Evolutionary conservation across 2,888 invertebrate genomes (phyloP).

Genomic region (Phortica okadai): DNA sequence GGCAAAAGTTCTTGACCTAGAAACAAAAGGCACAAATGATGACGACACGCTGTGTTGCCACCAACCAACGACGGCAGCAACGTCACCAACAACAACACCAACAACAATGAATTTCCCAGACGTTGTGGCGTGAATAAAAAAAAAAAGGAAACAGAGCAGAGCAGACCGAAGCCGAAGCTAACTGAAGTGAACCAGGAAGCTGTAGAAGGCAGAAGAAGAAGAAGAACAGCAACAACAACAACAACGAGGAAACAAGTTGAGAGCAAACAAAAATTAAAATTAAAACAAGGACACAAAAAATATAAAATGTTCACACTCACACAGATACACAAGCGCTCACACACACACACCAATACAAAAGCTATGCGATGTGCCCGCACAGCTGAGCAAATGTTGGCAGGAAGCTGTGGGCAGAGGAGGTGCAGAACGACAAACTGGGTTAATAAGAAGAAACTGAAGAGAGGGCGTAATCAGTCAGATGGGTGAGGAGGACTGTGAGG

Average conservation of each 20-base stretch:
- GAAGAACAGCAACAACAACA: slow-evolving; percentile 30
- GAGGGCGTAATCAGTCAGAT: slow-evolving; percentile 67
- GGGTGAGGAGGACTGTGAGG: slow-evolving; percentile 46
- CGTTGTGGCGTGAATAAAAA: slow-evolving; percentile 22
- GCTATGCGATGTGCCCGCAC: slow-evolving; percentile 5
- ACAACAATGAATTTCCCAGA: slow-evolving; percentile 40
- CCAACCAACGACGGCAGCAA: background rate
- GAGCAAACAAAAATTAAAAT: slow-evolving; percentile 74
- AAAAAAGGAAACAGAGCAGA: slow-evolving; percentile 23
- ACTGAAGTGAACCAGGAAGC: slow-evolving; percentile 52
- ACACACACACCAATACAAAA: background rate
- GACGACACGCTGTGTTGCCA: slow-evolving; percentile 54
- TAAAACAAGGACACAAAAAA: slow-evolving; percentile 72
- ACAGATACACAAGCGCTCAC: slow-evolving; percentile 12
- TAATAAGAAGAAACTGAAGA: slow-evolving; percentile 65
- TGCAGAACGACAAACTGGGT: slow-evolving; percentile 62
- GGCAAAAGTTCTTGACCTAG: slow-evolving; percentile 73
- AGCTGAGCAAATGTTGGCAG: slow-evolving; percentile 46
- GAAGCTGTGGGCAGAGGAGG: slow-evolving; percentile 36
- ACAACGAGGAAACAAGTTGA: slow-evolving; percentile 43
- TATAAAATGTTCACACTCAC: slow-evolving; percentile 51
- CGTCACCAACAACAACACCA: slow-evolving; percentile 13
- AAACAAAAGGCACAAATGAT: slow-evolving; percentile 66
- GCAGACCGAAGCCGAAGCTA: slow-evolving; percentile 26
- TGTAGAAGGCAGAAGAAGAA: slow-evolving; percentile 39